Base-by-base conservation (phyloP, 2,797 vertebrate genomes). In the Avahi laniger region DNA sequence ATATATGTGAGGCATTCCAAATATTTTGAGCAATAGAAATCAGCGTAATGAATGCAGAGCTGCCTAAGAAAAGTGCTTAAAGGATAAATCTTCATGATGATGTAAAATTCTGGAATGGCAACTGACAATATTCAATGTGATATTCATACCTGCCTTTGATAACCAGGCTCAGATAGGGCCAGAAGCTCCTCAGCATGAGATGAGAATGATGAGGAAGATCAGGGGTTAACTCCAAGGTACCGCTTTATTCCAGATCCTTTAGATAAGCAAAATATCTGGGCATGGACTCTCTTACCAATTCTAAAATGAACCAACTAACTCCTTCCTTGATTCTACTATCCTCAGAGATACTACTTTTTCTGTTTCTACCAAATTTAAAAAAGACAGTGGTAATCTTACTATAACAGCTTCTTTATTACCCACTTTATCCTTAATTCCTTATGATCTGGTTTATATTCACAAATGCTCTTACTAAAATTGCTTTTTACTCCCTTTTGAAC, bases 391-490 rank as follows among this genome's bases (percentile, higher is more conserved):
- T 67, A 85, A 75, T 94, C 9, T 82, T 95, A 57, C 61, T 72
- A 4, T 91, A 57, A 83, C 83, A 28, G 82, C 35, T 50, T 69
- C 28, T 94, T 94, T 89, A 91, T 86, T 88, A 78, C n/a, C 13
- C 75, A 85, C 70, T 84, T 95, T 24, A 35, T 76, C 26, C 28
- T 88, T 91, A 84, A 81, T 95, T 72, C 78, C 30, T 90, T 88
- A 69, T 43, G 28, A 79, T 89, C 57, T 50, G 24, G 48, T 69
- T 95, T 95, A 94, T 81, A 82, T 72, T 91, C 67, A 88, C 18
- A 91, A 92, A 80, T 38, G 18, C 11, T 84, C 2, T 65, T 78
- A 83, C 63, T 81, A 41, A 93, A 97, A 93, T 83, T 91, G 52
- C 12, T 89, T 69, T 91, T 48, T 94, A 85, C 30, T 65, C 61